Conservation (phyloP, 2,113 vertebrate genomes). For the Indri indri region DNA sequence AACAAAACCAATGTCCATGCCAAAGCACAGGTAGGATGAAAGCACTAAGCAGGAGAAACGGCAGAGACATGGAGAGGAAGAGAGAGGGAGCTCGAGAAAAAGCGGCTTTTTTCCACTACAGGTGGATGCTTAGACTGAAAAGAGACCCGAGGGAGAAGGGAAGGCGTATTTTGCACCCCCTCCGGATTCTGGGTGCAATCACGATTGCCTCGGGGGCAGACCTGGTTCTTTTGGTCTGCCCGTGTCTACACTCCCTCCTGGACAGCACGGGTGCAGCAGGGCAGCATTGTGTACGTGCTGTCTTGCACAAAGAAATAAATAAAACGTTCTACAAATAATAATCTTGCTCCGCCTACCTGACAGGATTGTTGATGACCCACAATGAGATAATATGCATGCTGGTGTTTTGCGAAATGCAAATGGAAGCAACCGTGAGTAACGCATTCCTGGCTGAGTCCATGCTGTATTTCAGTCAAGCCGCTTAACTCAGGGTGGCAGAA, state of each 20-base stretch:
- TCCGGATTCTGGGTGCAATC: background rate
- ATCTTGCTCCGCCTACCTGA: background rate
- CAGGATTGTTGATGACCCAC: background rate
- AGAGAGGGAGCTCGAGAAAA: background rate
- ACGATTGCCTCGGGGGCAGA: background rate
- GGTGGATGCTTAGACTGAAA: background rate
- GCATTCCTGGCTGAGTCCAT: background rate
- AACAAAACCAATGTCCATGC: fast-evolving
- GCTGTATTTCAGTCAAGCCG: background rate
- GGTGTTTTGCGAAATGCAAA: background rate
- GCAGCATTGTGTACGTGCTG: background rate
- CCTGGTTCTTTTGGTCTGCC: background rate
- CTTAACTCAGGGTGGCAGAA: background rate
- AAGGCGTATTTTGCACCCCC: background rate
- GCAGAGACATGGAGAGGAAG: background rate
- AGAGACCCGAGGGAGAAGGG: background rate
- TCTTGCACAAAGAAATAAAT: background rate
- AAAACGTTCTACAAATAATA: background rate
- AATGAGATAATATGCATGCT: background rate
- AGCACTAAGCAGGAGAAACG: background rate
- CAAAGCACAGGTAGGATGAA: background rate
- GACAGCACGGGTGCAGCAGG: fast-evolving
- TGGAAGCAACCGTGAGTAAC: fast-evolving
- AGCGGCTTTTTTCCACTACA: background rate
- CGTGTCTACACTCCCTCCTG: background rate